Percentiles rank a stretch among this genome's conserved stretches.
Evolutionary conservation across 1,140 invertebrate species (phyloP).

Genomic region (Pachyrhynchus sulphureomaculatus): DNA sequence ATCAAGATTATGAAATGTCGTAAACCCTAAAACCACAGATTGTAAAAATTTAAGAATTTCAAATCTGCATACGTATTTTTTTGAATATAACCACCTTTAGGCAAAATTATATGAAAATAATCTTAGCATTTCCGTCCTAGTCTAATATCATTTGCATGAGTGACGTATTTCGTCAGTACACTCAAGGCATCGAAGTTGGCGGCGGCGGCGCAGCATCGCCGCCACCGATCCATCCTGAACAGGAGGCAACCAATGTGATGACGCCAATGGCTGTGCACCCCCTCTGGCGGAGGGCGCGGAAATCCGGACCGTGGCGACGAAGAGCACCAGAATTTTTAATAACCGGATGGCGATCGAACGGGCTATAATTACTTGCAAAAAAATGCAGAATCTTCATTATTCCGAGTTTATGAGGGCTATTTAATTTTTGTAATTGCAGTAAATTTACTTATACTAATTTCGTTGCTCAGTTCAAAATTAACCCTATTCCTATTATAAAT

Average conservation of each 20-base stretch:
- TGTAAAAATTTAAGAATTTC: too few relatives aligned
- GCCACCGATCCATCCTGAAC: background rate
- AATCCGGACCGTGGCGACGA: conserved; percentile 7
- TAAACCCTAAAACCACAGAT: too few relatives aligned
- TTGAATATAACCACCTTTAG: too few relatives aligned
- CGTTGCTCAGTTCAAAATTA: too few relatives aligned
- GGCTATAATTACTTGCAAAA: conserved; percentile 6
- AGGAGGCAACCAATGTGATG: background rate
- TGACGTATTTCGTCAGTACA: background rate
- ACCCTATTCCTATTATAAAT: too few relatives aligned
- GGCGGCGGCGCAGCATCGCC: conserved; percentile 3
- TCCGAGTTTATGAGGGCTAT: too few relatives aligned
- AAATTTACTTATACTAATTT: too few relatives aligned
- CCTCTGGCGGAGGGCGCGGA: conserved; percentile 12
- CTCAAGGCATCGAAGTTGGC: background rate
- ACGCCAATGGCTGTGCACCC: conserved; percentile 2
- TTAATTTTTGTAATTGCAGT: too few relatives aligned
- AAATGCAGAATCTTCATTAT: background rate
- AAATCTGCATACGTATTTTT: too few relatives aligned
- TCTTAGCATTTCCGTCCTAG: background rate
- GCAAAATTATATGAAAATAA: too few relatives aligned
- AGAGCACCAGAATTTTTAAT: conserved; percentile 20
- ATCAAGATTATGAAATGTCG: too few relatives aligned
- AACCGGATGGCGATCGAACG: conserved; percentile 17
- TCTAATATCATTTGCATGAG: background rate